These are phyloP conservation scores for Drosophila elegans DNA, from an alignment of 1,140 invertebrate species.

Conservation along the genomic window DNA sequence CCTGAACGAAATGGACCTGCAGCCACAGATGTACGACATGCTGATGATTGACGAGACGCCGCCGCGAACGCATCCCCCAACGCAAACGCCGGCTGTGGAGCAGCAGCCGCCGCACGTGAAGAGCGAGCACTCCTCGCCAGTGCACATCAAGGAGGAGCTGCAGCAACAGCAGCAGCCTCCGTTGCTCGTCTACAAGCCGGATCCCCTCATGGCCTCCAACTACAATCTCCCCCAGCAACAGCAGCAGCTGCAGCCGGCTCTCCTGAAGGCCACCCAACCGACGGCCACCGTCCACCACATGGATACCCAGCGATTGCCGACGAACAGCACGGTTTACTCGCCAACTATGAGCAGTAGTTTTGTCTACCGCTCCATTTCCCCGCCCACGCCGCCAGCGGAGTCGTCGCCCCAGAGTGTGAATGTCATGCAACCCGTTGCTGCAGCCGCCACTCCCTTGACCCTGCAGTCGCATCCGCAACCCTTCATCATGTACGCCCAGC, in stretches of 20 bases:
- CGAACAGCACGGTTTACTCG: constrained; percentile 22
- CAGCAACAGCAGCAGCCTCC: constrained; percentile 35
- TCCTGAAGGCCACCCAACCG: constrained; percentile 43
- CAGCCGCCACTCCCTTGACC: constrained; percentile 4
- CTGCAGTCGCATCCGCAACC: constrained; percentile 29
- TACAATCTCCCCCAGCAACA: constrained; percentile 40
- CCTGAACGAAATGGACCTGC: constrained; percentile 68
- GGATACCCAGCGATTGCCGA: constrained; percentile 47
- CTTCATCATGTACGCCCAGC: constrained; percentile 61
- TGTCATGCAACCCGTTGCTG: constrained; percentile 24
- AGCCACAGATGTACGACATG: constrained; percentile 52
- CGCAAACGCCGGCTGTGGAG: constrained; percentile 19
- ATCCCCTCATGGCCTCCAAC: constrained; percentile 66
- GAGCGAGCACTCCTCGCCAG: constrained; percentile 57
- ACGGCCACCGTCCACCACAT: constrained; percentile 74
- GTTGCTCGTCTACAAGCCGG: constrained; percentile 59
- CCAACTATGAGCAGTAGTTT: constrained; percentile 34
- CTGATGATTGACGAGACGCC: constrained; percentile 43
- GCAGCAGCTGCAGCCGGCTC: constrained; percentile 15
- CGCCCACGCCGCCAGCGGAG: constrained; percentile 43
- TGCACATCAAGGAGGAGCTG: constrained; percentile 66
- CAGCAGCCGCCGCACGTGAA: constrained; percentile 41
- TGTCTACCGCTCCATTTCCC: constrained; percentile 45
- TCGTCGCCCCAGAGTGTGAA: constrained; percentile 4
- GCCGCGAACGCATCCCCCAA: constrained; percentile 17